phyloP scores from a whole-genome alignment of 2,113 vertebrate genomes.

The Myrmophylax atrothorax region DNA sequence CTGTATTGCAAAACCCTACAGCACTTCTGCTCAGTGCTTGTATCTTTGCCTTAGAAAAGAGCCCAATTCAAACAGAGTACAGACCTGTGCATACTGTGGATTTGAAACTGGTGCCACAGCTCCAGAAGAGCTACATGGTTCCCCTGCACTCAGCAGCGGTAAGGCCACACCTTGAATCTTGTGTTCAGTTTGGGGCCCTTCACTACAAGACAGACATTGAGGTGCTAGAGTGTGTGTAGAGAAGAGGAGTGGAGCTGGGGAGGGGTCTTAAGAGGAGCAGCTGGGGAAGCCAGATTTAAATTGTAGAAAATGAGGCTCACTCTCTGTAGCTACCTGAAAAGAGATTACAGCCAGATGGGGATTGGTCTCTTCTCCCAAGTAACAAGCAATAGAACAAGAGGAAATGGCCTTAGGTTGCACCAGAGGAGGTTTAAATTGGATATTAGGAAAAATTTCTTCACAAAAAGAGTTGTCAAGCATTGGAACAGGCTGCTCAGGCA shows the following conservation, averaged over 20 bases:
- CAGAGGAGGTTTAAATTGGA: neutral
- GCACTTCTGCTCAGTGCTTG: neutral
- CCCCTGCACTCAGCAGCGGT: fast-evolving
- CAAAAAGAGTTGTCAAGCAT: neutral
- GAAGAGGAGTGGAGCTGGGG: neutral
- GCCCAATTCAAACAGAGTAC: neutral
- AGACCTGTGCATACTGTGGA: neutral
- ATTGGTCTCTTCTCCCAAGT: neutral
- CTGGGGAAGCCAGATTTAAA: neutral
- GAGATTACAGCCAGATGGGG: fast-evolving
- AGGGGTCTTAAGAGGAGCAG: neutral
- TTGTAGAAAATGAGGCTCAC: neutral
- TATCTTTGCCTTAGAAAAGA: neutral
- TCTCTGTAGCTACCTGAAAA: neutral
- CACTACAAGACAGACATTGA: neutral
- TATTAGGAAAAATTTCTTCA: neutral
- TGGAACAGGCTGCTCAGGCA: neutral
- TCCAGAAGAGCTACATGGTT: neutral
- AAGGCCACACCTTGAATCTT: neutral
- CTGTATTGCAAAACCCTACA: neutral
- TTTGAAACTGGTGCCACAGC: neutral
- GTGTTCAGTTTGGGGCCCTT: neutral
- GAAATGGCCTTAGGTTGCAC: neutral
- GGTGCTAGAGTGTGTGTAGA: neutral
- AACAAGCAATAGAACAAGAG: neutral